Base-by-base conservation (phyloP, 2,113 vertebrate species). In the Motacilla tschutschensis region DNA sequence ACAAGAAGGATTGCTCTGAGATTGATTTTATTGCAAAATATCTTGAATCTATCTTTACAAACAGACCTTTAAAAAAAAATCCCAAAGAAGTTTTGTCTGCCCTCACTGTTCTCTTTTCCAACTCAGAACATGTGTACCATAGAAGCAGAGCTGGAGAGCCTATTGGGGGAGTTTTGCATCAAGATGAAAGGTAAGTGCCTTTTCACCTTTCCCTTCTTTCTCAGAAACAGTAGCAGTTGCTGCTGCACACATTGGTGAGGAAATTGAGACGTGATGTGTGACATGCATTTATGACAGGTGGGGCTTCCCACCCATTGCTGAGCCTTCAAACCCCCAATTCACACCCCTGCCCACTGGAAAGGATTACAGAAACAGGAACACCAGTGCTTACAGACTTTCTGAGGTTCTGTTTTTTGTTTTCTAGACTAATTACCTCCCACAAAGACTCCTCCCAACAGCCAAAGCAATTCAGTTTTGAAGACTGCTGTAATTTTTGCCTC, bases 131-230 rank as follows among this genome's bases (percentile, higher is more conserved):
- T 99, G 99, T 98, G 98, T 80, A 96, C 98, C 31, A 98, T 99
- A 54, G 98, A 99, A 94, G 97, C 96, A 4, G 99, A 99, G 86
- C 96, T 99, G 95, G 99, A 99, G 96, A 98, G 97, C 79, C 96
- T 99, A 71, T 89, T 99, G 71, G 99, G 99, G 36, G 99, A 99
- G 93, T 99, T 99, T 96, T 98, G 98, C 88, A 99, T 99, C 95
- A 99, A 97, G 96, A 99, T 99, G 99, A 99, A 99, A 98, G 99
- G 99, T 99, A 97, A 87, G 47, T 84, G 46, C 29, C 17, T 85
- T 88, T 64, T 66, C 36, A 69, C 51, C 44, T 87, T 63, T 35
- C 47, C 35, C 47, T 57, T 20, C 28, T 66, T 63, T 35, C 51
- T 53, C 55, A 29, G 29, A 13, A 89, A 36, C 13, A 35, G 33